phyloP scores from a whole-genome alignment of 2,797 vertebrate genomes.

The Sebastolobus altivelis region DNA sequence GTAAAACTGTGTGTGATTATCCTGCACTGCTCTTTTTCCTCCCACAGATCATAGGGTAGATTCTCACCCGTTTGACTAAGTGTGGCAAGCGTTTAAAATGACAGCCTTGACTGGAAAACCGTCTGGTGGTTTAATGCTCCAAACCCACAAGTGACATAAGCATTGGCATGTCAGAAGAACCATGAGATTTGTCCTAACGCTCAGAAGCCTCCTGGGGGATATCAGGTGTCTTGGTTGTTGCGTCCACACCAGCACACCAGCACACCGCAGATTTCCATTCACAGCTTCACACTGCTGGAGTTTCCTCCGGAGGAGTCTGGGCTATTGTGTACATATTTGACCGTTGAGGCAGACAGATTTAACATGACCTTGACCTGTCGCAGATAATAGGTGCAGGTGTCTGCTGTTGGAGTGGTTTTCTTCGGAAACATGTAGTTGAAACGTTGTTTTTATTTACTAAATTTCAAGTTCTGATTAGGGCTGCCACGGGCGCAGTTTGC shows the following conservation, averaged over 20 bases:
- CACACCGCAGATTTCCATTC: slow-evolving; percentile 25
- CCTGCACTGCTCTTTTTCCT: slow-evolving; percentile 32
- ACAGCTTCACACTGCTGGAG: slow-evolving; percentile 15
- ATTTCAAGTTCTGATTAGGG: background rate
- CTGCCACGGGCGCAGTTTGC: no score
- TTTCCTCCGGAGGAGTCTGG: slow-evolving; percentile 22
- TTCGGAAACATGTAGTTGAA: background rate
- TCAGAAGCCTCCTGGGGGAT: background rate
- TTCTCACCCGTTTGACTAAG: slow-evolving; percentile 20
- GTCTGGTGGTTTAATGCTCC: slow-evolving; percentile 25
- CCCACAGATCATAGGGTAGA: slow-evolving; percentile 32
- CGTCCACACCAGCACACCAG: slow-evolving; percentile 12
- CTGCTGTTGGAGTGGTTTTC: background rate
- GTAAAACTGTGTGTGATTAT: slow-evolving; percentile 6
- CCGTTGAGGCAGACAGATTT: slow-evolving; percentile 13
- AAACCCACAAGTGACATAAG: slow-evolving; percentile 37
- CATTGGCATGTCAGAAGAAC: background rate
- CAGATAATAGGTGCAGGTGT: slow-evolving; percentile 39
- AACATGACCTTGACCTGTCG: slow-evolving; percentile 28
- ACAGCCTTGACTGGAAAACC: slow-evolving; percentile 54
- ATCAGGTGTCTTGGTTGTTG: slow-evolving; percentile 45
- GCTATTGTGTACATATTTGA: slow-evolving; percentile 12
- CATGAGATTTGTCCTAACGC: background rate
- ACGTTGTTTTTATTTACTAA: background rate
- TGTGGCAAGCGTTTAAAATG: slow-evolving; percentile 42